phyloP scores from a whole-genome alignment of 2,888 invertebrate genomes.

The Lacanobia oleracea region DNA sequence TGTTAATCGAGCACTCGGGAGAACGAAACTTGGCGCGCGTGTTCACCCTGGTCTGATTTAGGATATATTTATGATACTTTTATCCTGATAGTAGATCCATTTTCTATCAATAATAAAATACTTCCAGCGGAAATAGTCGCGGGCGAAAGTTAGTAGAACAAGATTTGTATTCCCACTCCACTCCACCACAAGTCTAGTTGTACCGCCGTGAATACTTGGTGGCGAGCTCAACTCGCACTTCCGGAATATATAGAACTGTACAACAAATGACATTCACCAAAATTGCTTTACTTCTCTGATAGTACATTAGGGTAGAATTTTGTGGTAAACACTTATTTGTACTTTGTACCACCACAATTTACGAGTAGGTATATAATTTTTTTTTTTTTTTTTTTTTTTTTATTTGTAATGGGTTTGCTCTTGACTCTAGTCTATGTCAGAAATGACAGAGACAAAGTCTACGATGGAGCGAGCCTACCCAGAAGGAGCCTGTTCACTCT shows the following conservation, averaged over 20 bases:
- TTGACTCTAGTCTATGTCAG: no score
- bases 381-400: no score
- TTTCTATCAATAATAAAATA: neutral
- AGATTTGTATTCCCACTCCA: neutral
- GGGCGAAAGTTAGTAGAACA: neutral
- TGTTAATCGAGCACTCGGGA: no score
- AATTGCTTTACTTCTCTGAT: neutral
- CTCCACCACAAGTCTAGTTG: neutral
- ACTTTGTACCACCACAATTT: neutral
- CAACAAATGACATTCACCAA: conserved; percentile 9
- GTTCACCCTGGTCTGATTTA: neutral
- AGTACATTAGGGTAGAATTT: conserved; percentile 3
- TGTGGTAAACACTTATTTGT: conserved; percentile 1
- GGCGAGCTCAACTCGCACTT: neutral
- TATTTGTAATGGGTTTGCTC: no score
- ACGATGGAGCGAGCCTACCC: no score
- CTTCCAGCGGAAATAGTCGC: neutral
- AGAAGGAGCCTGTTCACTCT: no score
- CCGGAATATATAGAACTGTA: conserved; percentile 1
- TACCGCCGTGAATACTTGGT: neutral
- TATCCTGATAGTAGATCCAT: neutral
- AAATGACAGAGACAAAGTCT: no score
- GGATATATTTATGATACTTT: neutral
- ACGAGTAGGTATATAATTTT: no score
- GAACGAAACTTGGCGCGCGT: no score